A percentile compares a stretch with the other conserved stretches of the same genome.
phyloP scores from a whole-genome alignment of 2,797 vertebrate genomes.

The Enteromius radiatus region DNA sequence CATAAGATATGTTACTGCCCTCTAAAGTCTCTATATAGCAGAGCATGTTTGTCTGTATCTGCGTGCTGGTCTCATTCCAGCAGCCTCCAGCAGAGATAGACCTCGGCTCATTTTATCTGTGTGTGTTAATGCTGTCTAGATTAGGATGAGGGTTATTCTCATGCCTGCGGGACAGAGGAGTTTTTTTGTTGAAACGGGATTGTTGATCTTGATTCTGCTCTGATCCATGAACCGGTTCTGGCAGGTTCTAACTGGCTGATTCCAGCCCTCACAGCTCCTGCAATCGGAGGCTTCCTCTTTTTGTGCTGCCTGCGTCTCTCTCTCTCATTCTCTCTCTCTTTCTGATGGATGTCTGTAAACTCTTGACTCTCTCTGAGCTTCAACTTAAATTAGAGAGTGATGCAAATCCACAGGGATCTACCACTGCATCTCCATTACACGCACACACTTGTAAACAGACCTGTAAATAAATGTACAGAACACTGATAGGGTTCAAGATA shows the following conservation, averaged over 20 bases:
- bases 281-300: constrained; percentile 37
- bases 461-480: constrained; percentile 48
- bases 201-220: constrained; percentile 39
- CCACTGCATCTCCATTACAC: constrained; percentile 52
- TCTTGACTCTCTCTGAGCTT: constrained; percentile 58
- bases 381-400: constrained; percentile 65
- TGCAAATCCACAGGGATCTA: constrained; percentile 56
- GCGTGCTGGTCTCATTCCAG: constrained; percentile 18
- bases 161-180: constrained; percentile 43
- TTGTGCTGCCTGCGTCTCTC: constrained; percentile 21
- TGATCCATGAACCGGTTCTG: constrained; percentile 52
- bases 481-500: constrained; percentile 29
- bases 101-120: neutral
- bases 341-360: constrained; percentile 55
- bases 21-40: constrained; percentile 32
- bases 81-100: constrained; percentile 10
- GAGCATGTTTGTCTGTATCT: constrained; percentile 30
- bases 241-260: constrained; percentile 47
- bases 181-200: constrained; percentile 43
- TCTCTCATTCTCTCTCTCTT: constrained; percentile 4
- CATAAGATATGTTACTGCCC: constrained; percentile 29
- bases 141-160: constrained; percentile 49
- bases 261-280: constrained; percentile 31
- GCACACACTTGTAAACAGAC: constrained; percentile 44
- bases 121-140: constrained; percentile 39